phyloP scores from a whole-genome alignment of 2,797 vertebrate genomes.

The Sphenopsis melanotis region DNA sequence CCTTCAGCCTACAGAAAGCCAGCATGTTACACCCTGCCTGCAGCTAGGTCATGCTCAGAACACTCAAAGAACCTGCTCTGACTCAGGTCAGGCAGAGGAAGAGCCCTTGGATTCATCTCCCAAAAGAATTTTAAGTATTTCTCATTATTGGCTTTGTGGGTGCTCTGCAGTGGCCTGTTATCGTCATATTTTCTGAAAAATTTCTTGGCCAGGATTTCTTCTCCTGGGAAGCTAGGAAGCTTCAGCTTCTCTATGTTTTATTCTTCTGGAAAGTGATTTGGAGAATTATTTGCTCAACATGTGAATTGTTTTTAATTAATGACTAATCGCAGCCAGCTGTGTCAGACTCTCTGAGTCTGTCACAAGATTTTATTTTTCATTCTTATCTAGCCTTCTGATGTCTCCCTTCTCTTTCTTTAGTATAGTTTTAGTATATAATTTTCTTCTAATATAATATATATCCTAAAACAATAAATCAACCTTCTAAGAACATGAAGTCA shows the following conservation, averaged over 20 bases:
- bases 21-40: neutral
- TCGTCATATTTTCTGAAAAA: neutral
- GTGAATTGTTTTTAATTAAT: too few relatives aligned
- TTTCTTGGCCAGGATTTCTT: neutral
- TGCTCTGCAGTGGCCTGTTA: neutral
- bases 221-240: neutral
- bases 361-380: too few relatives aligned
- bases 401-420: too few relatives aligned
- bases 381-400: too few relatives aligned
- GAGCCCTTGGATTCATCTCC: neutral
- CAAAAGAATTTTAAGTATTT: neutral
- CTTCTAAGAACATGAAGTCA: too few relatives aligned
- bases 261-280: neutral
- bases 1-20: slow-evolving; percentile 84
- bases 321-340: too few relatives aligned
- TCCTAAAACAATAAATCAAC: too few relatives aligned
- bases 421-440: too few relatives aligned
- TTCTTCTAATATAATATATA: too few relatives aligned
- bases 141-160: neutral
- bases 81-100: neutral
- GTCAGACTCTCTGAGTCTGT: too few relatives aligned
- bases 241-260: neutral
- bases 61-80: neutral
- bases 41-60: neutral
- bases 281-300: neutral